phyloP scores from a whole-genome alignment of 2,888 invertebrate species.

The Leptinotarsa tumamoca region DNA sequence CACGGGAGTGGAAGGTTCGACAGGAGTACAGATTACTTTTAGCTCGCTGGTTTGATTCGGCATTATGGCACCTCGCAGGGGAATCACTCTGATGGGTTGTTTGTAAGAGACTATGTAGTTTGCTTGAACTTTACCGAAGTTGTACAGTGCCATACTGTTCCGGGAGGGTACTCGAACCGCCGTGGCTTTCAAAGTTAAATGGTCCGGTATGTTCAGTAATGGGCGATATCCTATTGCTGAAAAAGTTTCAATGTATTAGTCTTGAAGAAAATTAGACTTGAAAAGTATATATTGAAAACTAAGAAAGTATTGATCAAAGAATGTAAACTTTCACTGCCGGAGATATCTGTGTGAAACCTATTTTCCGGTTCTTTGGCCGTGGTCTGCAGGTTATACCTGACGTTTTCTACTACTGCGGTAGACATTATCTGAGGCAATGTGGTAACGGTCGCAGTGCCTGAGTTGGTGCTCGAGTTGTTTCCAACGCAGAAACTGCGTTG shows the following conservation, averaged over 20 bases:
- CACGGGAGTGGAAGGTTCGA: slow-evolving; percentile 40
- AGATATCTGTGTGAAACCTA: too few species aligned
- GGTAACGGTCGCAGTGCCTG: too few species aligned
- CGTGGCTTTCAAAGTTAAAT: slow-evolving; percentile 68
- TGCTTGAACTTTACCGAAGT: slow-evolving; percentile 69
- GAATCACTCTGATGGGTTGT: slow-evolving; percentile 69
- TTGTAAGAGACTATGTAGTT: slow-evolving; percentile 66
- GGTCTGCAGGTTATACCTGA: too few species aligned
- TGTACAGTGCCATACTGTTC: slow-evolving; percentile 69
- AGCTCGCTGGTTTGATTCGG: slow-evolving; percentile 68
- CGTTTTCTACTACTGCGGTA: too few species aligned
- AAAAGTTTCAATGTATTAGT: slow-evolving; percentile 43
- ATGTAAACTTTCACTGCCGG: too few species aligned
- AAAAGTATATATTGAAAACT: too few species aligned
- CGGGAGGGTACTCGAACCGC: slow-evolving; percentile 69
- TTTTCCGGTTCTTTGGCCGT: too few species aligned
- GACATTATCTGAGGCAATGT: too few species aligned
- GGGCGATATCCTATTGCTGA: slow-evolving; percentile 71
- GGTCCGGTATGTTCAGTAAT: slow-evolving; percentile 72
- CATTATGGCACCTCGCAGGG: slow-evolving; percentile 68
- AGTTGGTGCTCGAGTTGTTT: too few species aligned
- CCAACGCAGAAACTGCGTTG: too few species aligned
- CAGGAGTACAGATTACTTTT: slow-evolving; percentile 69
- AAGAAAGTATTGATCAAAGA: too few species aligned
- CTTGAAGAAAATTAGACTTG: not conserved